Conservation (phyloP, 2,797 vertebrate genomes). For the Brachyalestes nurse region DNA sequence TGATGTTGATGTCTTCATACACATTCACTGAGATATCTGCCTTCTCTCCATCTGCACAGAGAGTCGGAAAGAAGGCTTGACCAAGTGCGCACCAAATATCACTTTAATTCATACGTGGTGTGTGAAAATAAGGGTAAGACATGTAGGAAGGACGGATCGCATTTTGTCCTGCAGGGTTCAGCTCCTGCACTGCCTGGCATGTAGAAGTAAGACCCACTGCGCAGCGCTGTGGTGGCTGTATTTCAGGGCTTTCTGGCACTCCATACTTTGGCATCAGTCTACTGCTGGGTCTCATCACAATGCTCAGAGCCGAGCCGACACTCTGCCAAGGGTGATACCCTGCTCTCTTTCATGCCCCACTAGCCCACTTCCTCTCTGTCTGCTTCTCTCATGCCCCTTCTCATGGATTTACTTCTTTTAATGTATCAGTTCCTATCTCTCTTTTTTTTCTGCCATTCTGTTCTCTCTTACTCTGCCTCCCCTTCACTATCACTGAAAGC, state of each 20-base stretch:
- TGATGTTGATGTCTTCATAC: slow-evolving; percentile 99
- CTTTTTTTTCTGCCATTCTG: neutral
- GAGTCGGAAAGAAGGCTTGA: slow-evolving; percentile 22
- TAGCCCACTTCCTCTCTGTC: slow-evolving; percentile 9
- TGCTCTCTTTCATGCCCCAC: slow-evolving; percentile 17
- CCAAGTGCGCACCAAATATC: slow-evolving; percentile 2
- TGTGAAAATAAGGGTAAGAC: slow-evolving; percentile 32
- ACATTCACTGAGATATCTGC: slow-evolving; percentile 97
- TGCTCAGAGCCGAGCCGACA: neutral
- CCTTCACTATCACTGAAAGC: neutral
- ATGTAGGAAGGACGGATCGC: neutral
- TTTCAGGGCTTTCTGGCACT: slow-evolving; percentile 17
- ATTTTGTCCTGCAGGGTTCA: slow-evolving; percentile 17
- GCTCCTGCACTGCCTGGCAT: neutral
- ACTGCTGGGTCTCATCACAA: neutral
- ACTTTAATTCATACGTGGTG: slow-evolving; percentile 24
- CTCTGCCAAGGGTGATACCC: slow-evolving; percentile 6
- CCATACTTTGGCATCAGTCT: slow-evolving; percentile 6
- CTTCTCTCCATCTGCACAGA: slow-evolving; percentile 93
- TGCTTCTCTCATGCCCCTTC: neutral
- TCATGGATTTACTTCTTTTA: neutral
- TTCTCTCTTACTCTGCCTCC: neutral
- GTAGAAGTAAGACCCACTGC: neutral
- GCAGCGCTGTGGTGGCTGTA: neutral
- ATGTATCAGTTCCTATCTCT: neutral